Percentiles rank a stretch among this genome's conserved stretches.
phyloP scores from a whole-genome alignment of 2,113 vertebrate species.

The Synodontis membranacea region DNA sequence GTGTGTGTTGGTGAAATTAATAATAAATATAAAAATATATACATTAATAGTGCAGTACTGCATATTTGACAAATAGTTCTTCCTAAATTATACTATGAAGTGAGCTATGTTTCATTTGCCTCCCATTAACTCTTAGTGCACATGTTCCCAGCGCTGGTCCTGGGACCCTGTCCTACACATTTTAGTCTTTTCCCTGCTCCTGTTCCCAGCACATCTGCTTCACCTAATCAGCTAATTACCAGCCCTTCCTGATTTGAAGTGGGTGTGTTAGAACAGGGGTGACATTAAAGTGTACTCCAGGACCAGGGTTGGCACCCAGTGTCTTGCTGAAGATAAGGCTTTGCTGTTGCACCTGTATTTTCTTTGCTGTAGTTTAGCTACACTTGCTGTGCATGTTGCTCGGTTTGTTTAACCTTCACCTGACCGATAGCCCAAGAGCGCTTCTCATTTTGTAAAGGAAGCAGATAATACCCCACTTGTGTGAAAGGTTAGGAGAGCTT shows the following conservation, averaged over 20 bases:
- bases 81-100: too few relatives aligned
- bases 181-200: background rate
- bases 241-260: background rate
- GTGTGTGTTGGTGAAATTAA: too few relatives aligned
- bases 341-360: slow-evolving; percentile 1
- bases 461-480: slow-evolving; percentile 10
- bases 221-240: background rate
- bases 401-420: slow-evolving; percentile 41
- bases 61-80: too few relatives aligned
- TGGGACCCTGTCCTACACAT: background rate
- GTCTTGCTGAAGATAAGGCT: background rate
- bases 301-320: background rate
- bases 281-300: background rate
- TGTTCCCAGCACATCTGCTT: background rate
- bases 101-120: background rate
- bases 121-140: background rate
- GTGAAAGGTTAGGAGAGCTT: slow-evolving; percentile 47
- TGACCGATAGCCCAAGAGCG: slow-evolving; percentile 29
- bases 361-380: background rate
- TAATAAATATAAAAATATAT: too few relatives aligned
- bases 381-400: slow-evolving; percentile 42
- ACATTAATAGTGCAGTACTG: too few relatives aligned
- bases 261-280: background rate
- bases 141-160: background rate
- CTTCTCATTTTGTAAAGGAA: slow-evolving; percentile 25